Evolutionary conservation across 2,888 invertebrate species (phyloP).

Genomic region (Anthoptus insignis): DNA sequence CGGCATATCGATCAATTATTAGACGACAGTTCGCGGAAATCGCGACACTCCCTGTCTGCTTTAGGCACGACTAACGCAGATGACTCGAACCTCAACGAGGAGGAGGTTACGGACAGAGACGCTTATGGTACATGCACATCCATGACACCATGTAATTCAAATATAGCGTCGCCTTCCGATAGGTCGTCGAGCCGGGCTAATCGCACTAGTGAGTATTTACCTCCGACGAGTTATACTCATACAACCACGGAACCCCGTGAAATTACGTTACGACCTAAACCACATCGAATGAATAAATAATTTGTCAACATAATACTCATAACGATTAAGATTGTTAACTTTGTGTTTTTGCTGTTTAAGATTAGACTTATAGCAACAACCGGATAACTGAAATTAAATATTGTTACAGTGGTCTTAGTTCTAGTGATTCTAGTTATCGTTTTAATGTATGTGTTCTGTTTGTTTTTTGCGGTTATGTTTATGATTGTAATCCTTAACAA

Average conservation of each 20-base stretch:
- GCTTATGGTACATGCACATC: not conserved
- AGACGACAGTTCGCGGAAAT: slow-evolving; percentile 6
- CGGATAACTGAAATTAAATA: too few species aligned
- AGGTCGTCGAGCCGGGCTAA: not conserved
- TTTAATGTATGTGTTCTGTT: too few species aligned
- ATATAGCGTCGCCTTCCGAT: not conserved
- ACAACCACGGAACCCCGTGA: not conserved
- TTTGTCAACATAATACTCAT: too few species aligned
- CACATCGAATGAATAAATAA: not conserved
- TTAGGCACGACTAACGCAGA: not conserved
- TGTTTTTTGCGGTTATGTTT: too few species aligned
- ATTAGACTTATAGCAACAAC: too few species aligned
- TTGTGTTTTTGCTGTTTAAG: too few species aligned
- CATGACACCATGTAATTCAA: not conserved
- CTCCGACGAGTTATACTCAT: not conserved
- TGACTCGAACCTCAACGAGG: not conserved
- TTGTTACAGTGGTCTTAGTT: too few species aligned
- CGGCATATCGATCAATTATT: slow-evolving; percentile 24
- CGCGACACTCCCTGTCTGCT: slow-evolving; percentile 1
- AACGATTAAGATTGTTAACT: too few species aligned
- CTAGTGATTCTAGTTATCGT: too few species aligned
- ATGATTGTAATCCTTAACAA: too few species aligned
- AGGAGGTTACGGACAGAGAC: not conserved
- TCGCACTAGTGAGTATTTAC: not conserved
- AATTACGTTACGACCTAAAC: not conserved